Evolutionary conservation across 1,140 invertebrate species (phyloP), one percentile per base, ranked within the genome.

Genomic region (Trachymyrmex septentrionalis): DNA sequence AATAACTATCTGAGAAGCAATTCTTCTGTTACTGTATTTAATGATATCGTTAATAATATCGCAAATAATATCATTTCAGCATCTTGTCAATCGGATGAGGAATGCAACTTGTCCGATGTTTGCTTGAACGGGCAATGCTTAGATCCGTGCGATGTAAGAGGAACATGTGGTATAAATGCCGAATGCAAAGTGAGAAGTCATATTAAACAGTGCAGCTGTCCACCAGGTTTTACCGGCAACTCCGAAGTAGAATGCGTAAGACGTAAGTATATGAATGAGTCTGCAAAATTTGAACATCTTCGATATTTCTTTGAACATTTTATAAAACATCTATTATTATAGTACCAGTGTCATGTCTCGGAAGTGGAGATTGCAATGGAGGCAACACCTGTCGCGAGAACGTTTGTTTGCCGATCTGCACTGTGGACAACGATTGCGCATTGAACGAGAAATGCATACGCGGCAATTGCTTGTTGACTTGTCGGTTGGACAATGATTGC

Each of bases 161-260:
- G 96, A 85, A 96, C 98, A 1, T 99, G 98, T 95, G 98, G 98
- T n/a, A 96, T 98, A 84, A 99, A 99, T 94, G 97, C 98, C n/a
- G 93, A 97, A 72, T 99, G 98, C 92, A 95, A 96, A 59, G 96
- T 97, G n/a, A 95, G 95, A 24, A 97, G 97, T 93, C 98, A 99
- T 92, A 95, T 97, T 2, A 97, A 98, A 92, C 96, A 97, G 91
- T 99, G 98, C 91, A 96, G 96, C 86, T 99, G 98, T 93, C 98
- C 98, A 19, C 95, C 96, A 57, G 97, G 97, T 63, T 99, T 99
- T 93, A 98, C 98, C 66, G 98, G 98, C 85, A 97, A 98, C 93
- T 97, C 97, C 30, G 96, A 97, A 87, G 96, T 97, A 19, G 98
- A 98, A 95, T 99, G 98, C 93, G 97, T 98, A 0, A 96, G 98